Conservation (phyloP, 2,797 vertebrate species). For the Fistularia commersonii region DNA sequence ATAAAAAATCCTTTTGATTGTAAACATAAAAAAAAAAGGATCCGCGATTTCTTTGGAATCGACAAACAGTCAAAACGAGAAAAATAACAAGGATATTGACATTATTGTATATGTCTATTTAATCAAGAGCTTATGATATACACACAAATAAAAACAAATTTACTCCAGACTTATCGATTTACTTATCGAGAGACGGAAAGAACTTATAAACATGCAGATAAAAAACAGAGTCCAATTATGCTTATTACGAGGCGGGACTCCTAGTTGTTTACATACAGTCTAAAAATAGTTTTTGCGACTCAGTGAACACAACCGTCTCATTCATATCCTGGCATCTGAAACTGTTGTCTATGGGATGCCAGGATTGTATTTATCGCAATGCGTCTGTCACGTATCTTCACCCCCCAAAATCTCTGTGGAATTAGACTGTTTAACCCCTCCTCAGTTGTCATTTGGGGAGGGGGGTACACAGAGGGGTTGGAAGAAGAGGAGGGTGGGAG, state of each 20-base stretch:
- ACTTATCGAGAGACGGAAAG: too few relatives aligned
- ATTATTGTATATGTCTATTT: too few relatives aligned
- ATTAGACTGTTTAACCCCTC: slow-evolving; percentile 70
- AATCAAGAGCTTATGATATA: too few relatives aligned
- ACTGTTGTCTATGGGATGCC: slow-evolving; percentile 41
- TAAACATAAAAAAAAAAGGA: slow-evolving; percentile 23
- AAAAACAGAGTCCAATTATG: slow-evolving; percentile 51
- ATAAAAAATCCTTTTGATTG: slow-evolving; percentile 29
- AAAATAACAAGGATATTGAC: slow-evolving; percentile 7
- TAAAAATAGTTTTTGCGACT: slow-evolving; percentile 61
- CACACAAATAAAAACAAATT: too few relatives aligned
- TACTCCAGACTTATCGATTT: too few relatives aligned
- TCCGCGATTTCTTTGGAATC: slow-evolving; percentile 6
- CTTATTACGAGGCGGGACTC: slow-evolving; percentile 36
- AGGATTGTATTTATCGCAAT: slow-evolving; percentile 44
- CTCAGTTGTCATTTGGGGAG: slow-evolving; percentile 60
- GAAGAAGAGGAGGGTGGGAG: slow-evolving; percentile 33
- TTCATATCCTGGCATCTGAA: slow-evolving; percentile 40
- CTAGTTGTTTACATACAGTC: slow-evolving; percentile 44
- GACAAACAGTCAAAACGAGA: slow-evolving; percentile 12
- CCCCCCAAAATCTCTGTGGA: slow-evolving; percentile 52
- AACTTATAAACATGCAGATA: slow-evolving; percentile 18
- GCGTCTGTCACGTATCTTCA: slow-evolving; percentile 62
- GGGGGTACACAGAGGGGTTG: slow-evolving; percentile 16
- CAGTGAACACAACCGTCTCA: slow-evolving; percentile 52